A percentile compares a stretch with the other conserved stretches of the same genome.
These are phyloP conservation scores for Tanytarsus gracilentus DNA, from an alignment of 2,888 invertebrate species.

Conservation along the genomic window DNA sequence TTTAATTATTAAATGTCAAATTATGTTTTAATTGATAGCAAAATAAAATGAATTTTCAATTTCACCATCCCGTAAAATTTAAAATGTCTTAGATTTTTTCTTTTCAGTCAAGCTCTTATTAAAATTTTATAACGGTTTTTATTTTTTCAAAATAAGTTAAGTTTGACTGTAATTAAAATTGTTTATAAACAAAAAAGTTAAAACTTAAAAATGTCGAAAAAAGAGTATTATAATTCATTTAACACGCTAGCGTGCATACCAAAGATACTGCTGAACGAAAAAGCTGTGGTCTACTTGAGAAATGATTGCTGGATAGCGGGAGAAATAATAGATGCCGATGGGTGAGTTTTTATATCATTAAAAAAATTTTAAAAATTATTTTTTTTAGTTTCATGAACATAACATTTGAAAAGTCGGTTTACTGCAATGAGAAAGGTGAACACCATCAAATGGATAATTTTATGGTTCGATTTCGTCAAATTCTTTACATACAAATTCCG, in stretches of 20 bases:
- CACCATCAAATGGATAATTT: slow-evolving; percentile 18
- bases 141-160: too few relatives aligned
- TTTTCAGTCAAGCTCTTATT: too few relatives aligned
- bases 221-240: slow-evolving; percentile 14
- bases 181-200: too few relatives aligned
- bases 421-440: slow-evolving; percentile 10
- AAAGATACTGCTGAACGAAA: slow-evolving; percentile 8
- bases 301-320: slow-evolving; percentile 24
- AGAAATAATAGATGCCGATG: slow-evolving; percentile 16
- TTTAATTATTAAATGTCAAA: too few relatives aligned
- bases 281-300: not conserved
- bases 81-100: too few relatives aligned
- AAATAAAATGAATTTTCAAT: too few relatives aligned
- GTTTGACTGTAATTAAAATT: too few relatives aligned
- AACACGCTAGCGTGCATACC: slow-evolving; percentile 12
- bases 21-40: too few relatives aligned
- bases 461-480: slow-evolving; percentile 7
- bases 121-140: too few relatives aligned
- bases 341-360: not conserved
- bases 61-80: too few relatives aligned
- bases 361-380: not conserved
- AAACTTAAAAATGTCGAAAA: not conserved
- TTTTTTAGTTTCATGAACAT: slow-evolving; percentile 25
- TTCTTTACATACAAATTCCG: slow-evolving; percentile 24
- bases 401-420: not conserved